Evolutionary conservation across 2,888 invertebrate species (phyloP).

Genomic region (Cantharis rufa): DNA sequence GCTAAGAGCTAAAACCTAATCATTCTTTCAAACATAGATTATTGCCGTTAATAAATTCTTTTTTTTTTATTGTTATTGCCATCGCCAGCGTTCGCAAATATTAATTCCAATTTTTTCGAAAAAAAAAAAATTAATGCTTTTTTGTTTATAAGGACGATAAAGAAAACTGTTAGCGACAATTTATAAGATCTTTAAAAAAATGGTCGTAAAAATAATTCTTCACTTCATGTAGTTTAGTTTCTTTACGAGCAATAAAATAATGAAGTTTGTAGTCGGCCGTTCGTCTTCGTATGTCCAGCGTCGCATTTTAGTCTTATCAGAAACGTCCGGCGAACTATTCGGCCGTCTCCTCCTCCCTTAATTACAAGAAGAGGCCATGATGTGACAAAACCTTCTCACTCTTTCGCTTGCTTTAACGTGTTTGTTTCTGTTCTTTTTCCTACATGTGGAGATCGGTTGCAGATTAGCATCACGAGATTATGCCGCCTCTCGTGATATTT

Average conservation of each 20-base stretch:
- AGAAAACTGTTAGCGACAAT: not conserved
- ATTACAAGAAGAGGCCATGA: slow-evolving; percentile 36
- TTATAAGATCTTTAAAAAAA: not conserved
- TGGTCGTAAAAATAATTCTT: slow-evolving; percentile 1
- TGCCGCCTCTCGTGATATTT: slow-evolving; percentile 43
- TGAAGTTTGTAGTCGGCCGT: slow-evolving; percentile 26
- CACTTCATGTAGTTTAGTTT: not conserved
- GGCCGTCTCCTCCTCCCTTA: slow-evolving; percentile 36
- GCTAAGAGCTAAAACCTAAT: slow-evolving; percentile 21
- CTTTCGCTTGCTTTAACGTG: slow-evolving; percentile 26
- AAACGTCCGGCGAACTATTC: slow-evolving; percentile 34
- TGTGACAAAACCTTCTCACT: slow-evolving; percentile 34
- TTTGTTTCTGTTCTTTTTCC: slow-evolving; percentile 22
- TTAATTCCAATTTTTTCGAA: not conserved
- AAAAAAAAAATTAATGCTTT: not conserved
- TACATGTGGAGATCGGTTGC: slow-evolving; percentile 32
- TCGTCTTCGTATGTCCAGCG: slow-evolving; percentile 30
- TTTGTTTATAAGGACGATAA: not conserved
- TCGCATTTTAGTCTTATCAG: slow-evolving; percentile 28
- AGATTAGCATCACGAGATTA: slow-evolving; percentile 43
- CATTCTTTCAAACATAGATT: slow-evolving; percentile 14
- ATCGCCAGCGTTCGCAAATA: not conserved
- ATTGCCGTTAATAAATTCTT: not conserved
- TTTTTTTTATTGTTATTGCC: not conserved
- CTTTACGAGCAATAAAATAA: slow-evolving; percentile 15